phyloP scores from a whole-genome alignment of 2,797 vertebrate species.

The Oreonectes daqikongensis region DNA sequence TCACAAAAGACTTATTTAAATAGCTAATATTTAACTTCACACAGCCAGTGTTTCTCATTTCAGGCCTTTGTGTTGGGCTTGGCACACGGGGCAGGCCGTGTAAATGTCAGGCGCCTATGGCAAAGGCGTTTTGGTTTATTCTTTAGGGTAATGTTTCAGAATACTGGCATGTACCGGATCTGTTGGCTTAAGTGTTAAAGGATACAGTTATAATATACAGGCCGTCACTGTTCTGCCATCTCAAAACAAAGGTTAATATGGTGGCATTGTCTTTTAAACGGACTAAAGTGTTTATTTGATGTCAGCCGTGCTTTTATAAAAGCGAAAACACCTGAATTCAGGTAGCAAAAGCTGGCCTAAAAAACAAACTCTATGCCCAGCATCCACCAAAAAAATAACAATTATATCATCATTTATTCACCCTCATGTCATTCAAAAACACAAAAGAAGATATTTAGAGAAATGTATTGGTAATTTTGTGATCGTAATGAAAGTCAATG shows the following conservation, averaged over 20 bases:
- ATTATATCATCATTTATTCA: too few species aligned
- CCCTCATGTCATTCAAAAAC: too few species aligned
- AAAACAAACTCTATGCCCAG: neutral
- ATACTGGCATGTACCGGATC: constrained; percentile 1
- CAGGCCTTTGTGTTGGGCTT: constrained; percentile 32
- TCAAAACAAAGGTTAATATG: neutral
- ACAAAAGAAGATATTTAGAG: too few species aligned
- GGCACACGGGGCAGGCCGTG: constrained; percentile 18
- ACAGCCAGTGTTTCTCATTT: constrained; percentile 22
- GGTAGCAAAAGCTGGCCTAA: too few species aligned
- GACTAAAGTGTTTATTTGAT: neutral
- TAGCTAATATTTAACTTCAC: constrained; percentile 38
- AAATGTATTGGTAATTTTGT: too few species aligned
- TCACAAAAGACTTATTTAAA: constrained; percentile 46
- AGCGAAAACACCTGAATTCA: neutral
- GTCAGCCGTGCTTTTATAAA: neutral
- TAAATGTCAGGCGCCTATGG: constrained; percentile 38
- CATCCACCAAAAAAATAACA: neutral
- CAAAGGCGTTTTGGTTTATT: constrained; percentile 29
- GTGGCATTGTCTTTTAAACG: neutral
- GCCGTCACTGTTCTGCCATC: neutral
- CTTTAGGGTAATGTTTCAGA: constrained; percentile 18
- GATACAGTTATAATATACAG: neutral
- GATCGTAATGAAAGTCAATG: too few species aligned
- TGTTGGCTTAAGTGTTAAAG: neutral